Percentiles rank a stretch among this genome's conserved stretches.
phyloP scores from a whole-genome alignment of 1,140 invertebrate species.

The Hyles vespertilio region DNA sequence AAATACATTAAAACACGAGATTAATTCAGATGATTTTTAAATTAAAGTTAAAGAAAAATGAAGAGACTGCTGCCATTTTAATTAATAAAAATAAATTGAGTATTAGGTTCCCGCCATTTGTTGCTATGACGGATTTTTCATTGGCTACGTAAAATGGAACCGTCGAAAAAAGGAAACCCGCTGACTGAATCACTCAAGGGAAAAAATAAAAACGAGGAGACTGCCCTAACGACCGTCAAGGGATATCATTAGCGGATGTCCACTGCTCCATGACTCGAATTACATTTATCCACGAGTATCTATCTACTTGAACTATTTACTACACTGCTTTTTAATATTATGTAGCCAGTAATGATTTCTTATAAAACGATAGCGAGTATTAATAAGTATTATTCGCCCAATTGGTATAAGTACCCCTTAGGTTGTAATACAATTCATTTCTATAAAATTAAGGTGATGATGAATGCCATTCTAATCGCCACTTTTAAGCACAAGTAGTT shows the following conservation, averaged over 20 bases:
- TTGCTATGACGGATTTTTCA: constrained; percentile 25
- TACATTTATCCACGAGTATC: constrained; percentile 24
- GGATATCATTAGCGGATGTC: constrained; percentile 52
- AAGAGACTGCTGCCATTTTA: not conserved
- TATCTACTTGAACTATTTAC: not conserved
- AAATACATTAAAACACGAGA: too few species aligned
- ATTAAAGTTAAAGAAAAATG: too few species aligned
- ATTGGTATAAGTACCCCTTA: too few species aligned
- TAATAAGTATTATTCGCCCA: too few species aligned
- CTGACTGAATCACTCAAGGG: constrained; percentile 47
- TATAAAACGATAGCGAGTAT: too few species aligned
- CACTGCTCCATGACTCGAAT: constrained; percentile 43
- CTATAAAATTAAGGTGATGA: too few species aligned
- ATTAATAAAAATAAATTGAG: not conserved
- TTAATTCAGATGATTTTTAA: too few species aligned
- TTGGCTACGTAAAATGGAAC: constrained; percentile 32
- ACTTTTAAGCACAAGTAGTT: too few species aligned
- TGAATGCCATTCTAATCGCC: too few species aligned
- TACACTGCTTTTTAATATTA: too few species aligned
- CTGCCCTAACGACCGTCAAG: constrained; percentile 45
- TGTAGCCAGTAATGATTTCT: too few species aligned
- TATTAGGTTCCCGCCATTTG: constrained; percentile 1
- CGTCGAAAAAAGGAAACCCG: constrained; percentile 43
- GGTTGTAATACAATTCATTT: too few species aligned
- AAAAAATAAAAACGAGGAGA: constrained; percentile 47